Evolutionary conservation across 2,888 invertebrate genomes (phyloP), one percentile per base, ranked within the genome.

Genomic region (Chloromyia formosa): DNA sequence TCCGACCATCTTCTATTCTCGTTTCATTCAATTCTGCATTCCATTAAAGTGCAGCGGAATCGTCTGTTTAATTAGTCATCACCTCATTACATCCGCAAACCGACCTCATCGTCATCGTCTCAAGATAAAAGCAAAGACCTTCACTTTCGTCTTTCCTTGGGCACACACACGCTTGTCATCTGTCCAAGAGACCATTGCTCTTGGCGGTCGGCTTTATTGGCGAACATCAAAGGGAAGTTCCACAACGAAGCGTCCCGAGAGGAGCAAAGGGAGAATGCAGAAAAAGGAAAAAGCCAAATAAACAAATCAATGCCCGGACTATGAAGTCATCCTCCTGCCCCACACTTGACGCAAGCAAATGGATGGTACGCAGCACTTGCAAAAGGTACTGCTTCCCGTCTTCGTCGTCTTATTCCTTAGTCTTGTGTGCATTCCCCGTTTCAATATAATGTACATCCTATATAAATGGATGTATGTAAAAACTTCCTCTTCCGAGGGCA

Each of bases 41-140:
- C 62, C 62, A 62, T 62, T 35, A 62, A 40, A 62, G 62, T 62
- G 62, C 62, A 62, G 35, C 62, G 16, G 49, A 16, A 66, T 66
- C 45, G 66, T 45, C 58, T 40, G 69, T 69, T 71, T 71, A 71
- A 71, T 71, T 71, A 71, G 71, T 71, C 71, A 71, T 71, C 71
- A 71, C 58, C 71, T 71, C 71, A 71, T 71, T 71, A 71, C 71
- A 56, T 66, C 45, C 66, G 9, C 66, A 45, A 49, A 23, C 20
- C 66, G 66, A 66, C 49, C 66, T 49, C 49, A 22, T 12, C 23
- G 42, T 35, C 27, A 35, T 9, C 22, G 66, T 66, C 66, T 66
- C 49, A 49, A 66, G 66, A 66, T 66, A n/a, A 66, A 66, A 66
- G 66, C 66, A 66, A 66, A 66, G 45, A 66, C 66, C 66, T 66